Conservation (phyloP, 2,113 vertebrate genomes). For the Corythornis madagascariensis region DNA sequence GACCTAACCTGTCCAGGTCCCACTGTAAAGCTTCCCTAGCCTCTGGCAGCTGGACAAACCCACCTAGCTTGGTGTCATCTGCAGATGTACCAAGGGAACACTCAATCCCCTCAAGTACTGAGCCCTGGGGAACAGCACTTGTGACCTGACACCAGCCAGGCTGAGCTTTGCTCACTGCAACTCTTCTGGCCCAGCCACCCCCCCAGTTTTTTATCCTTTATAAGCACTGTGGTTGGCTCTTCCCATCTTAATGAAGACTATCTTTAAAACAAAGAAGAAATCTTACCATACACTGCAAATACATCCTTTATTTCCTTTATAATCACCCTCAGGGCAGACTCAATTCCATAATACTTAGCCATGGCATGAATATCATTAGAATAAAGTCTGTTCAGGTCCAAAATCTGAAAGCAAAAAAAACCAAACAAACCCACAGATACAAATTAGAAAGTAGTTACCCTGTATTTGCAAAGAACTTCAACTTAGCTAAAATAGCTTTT, state of each 20-base stretch:
- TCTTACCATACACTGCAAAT: constrained; percentile 94
- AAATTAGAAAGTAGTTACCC: not conserved
- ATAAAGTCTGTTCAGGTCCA: constrained; percentile 89
- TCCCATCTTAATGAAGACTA: not conserved
- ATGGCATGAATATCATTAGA: constrained; percentile 94
- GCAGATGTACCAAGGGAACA: too few relatives aligned
- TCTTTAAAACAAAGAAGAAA: not conserved
- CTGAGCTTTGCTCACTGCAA: too few relatives aligned
- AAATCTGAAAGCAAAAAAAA: constrained; percentile 73
- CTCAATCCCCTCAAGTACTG: too few relatives aligned
- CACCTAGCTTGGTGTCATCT: too few relatives aligned
- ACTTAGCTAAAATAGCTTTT: not conserved
- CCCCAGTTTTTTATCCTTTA: not conserved
- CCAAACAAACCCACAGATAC: not conserved
- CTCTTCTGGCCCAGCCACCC: too few relatives aligned
- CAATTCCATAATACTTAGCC: constrained; percentile 92
- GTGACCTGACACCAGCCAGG: too few relatives aligned
- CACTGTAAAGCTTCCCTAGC: too few relatives aligned
- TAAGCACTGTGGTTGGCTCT: not conserved
- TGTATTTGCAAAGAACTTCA: not conserved
- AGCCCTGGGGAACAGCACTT: too few relatives aligned
- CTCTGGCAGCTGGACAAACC: too few relatives aligned
- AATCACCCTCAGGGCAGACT: constrained; percentile 90
- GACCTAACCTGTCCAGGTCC: too few relatives aligned
- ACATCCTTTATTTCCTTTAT: constrained; percentile 99